Evolutionary conservation across 2,113 vertebrate species (phyloP), one percentile per base, ranked within the genome.

Genomic region (Connochaetes taurinus): DNA sequence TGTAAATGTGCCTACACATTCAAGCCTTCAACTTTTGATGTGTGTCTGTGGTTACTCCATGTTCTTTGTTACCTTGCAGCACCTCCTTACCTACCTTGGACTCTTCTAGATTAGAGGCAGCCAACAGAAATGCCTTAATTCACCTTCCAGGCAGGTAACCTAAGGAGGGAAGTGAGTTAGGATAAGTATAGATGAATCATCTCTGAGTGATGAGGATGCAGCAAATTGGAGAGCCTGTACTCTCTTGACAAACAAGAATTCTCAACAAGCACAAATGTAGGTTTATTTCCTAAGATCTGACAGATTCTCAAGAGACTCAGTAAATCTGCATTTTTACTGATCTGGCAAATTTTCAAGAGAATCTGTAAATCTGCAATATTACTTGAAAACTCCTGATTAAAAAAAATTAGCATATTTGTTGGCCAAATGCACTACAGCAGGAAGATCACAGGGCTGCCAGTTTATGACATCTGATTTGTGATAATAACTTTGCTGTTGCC

Each of bases 51-150:
- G 78, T 58, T 91, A 91, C 64, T 52, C 53, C 5, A 14, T 87
- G 53, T 27, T 94, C 94, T 97, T 98, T 96, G 95, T 95, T 97
- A 87, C 90, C 95, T 95, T 52, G 47, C 31, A 64, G 67, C 96
- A 36, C 19, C 80, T 43, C 95, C 23, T 76, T 85, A 95, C 27
- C 93, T 84, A 86, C 31, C 55, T 58, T 57, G 86, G 10, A 10
- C 43, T 95, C 55, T 96, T 96, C 33, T 45, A 55, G 50, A 64
- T 27, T 43, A 43, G 55, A 67, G 55, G 29, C 45, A 67, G 76
- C 29, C 88, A 87, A 95, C 16, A 1, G 36, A 86, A 55, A 87
- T 50, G 53, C 36, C 84, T 94, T 88, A 53, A 95, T 87, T 94
- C 43, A 67, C 87, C 92, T 85, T 88, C 52, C 29, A 93, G 88